A percentile compares a stretch with the other conserved stretches of the same genome.
Conservation (phyloP, 1,140 invertebrate genomes). For the Chironomus tepperi region DNA sequence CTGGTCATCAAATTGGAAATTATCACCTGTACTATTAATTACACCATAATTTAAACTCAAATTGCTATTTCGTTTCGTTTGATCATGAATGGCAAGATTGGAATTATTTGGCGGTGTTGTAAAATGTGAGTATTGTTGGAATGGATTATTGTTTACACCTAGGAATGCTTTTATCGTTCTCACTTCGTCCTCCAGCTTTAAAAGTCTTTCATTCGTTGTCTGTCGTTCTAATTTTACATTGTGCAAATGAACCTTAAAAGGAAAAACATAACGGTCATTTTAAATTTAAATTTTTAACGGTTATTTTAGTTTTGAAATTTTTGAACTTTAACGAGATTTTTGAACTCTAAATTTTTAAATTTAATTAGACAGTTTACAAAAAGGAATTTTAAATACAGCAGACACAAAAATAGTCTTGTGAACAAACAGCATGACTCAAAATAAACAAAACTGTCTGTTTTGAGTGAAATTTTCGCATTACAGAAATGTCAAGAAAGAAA, state of each 20-base stretch:
- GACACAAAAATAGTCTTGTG: too few species aligned
- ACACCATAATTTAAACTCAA: conserved; percentile 37
- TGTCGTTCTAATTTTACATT: conserved; percentile 17
- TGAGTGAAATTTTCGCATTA: too few species aligned
- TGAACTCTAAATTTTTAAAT: neutral
- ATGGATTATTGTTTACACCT: conserved; percentile 15
- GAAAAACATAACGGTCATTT: too few species aligned
- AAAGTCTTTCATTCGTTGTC: neutral
- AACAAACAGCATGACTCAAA: too few species aligned
- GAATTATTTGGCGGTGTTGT: neutral
- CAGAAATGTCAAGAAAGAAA: too few species aligned
- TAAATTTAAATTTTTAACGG: too few species aligned
- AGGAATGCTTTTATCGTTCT: conserved; percentile 6
- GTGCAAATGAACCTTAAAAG: conserved; percentile 3
- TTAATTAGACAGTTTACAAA: neutral
- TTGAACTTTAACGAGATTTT: neutral
- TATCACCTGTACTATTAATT: conserved; percentile 31
- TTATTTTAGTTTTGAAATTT: neutral
- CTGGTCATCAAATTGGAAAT: conserved; percentile 16
- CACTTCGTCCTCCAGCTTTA: conserved; percentile 1
- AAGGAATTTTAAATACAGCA: neutral
- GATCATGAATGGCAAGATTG: conserved; percentile 7
- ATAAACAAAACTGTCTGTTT: too few species aligned
- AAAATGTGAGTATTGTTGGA: conserved; percentile 8
- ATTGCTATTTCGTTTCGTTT: conserved; percentile 26